These are phyloP conservation scores for Mesoclemmys tuberculata DNA, from an alignment of 2,113 vertebrate genomes.

Conservation along the genomic window DNA sequence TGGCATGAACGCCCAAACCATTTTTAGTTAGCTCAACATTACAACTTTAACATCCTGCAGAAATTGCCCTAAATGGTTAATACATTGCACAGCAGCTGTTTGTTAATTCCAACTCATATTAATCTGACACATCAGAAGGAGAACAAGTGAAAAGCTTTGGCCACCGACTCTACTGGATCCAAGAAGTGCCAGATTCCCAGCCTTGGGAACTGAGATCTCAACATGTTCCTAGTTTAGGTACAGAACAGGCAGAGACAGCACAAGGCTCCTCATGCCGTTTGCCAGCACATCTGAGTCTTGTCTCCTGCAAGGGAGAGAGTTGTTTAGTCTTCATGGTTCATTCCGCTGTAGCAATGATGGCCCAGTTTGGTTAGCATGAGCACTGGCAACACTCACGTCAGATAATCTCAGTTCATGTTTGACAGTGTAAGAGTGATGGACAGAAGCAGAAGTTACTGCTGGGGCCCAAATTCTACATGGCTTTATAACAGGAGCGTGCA, in stretches of 20 bases:
- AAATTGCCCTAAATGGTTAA: neutral
- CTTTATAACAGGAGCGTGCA: accelerated
- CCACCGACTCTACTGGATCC: neutral
- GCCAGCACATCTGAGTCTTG: neutral
- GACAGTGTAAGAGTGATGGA: neutral
- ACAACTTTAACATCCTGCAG: neutral
- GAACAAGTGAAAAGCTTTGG: neutral
- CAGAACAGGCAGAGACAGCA: neutral
- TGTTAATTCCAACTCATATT: neutral
- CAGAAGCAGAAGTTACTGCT: neutral
- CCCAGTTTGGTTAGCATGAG: neutral
- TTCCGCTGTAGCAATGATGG: neutral
- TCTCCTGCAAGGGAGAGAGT: neutral
- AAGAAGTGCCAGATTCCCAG: neutral
- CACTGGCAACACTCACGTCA: neutral
- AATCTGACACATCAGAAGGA: accelerated
- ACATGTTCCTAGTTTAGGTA: neutral
- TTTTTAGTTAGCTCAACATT: neutral
- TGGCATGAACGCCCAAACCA: neutral
- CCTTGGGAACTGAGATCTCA: neutral
- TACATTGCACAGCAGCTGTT: neutral
- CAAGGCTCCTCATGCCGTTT: neutral
- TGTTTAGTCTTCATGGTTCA: neutral
- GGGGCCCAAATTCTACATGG: too few species aligned
- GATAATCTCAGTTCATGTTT: neutral